Conservation (phyloP, 2,888 invertebrate species). For the Xanthorhoe spadicearia region DNA sequence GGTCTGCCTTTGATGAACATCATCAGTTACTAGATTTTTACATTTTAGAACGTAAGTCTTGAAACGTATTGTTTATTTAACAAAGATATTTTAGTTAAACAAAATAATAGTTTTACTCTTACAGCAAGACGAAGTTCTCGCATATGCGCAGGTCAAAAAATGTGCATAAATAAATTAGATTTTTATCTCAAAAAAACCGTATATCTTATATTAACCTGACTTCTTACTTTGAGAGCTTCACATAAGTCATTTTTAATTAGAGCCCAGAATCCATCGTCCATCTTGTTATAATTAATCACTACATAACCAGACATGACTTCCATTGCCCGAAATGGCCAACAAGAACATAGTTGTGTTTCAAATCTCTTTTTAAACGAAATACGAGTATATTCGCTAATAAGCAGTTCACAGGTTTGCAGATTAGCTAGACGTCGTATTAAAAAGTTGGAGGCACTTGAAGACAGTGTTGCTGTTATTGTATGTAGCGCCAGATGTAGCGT, state of each 20-base stretch:
- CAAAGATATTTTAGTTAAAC: no score
- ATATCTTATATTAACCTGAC: not conserved
- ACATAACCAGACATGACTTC: slow-evolving; percentile 28
- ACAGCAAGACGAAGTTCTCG: not conserved
- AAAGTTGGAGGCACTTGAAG: slow-evolving; percentile 28
- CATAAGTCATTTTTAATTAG: slow-evolving; percentile 14
- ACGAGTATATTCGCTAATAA: slow-evolving; percentile 42
- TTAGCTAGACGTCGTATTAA: slow-evolving; percentile 41
- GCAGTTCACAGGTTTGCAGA: slow-evolving; percentile 41
- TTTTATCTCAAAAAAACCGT: not conserved
- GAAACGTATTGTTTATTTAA: no score
- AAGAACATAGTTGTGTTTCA: slow-evolving; percentile 29
- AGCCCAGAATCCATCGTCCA: slow-evolving; percentile 4
- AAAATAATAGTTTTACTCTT: no score
- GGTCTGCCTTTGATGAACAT: no score
- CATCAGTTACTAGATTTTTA: no score
- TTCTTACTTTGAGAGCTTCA: slow-evolving; percentile 1
- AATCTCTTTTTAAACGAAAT: slow-evolving; percentile 34
- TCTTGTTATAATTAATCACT: slow-evolving; percentile 32
- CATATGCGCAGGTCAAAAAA: not conserved
- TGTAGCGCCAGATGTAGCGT: not conserved
- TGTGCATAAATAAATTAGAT: not conserved
- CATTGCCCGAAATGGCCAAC: slow-evolving; percentile 33
- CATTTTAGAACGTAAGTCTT: no score
- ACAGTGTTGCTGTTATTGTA: not conserved